Base-by-base conservation (phyloP, 2,888 invertebrate genomes). In the Brachyopa scutellaris region DNA sequence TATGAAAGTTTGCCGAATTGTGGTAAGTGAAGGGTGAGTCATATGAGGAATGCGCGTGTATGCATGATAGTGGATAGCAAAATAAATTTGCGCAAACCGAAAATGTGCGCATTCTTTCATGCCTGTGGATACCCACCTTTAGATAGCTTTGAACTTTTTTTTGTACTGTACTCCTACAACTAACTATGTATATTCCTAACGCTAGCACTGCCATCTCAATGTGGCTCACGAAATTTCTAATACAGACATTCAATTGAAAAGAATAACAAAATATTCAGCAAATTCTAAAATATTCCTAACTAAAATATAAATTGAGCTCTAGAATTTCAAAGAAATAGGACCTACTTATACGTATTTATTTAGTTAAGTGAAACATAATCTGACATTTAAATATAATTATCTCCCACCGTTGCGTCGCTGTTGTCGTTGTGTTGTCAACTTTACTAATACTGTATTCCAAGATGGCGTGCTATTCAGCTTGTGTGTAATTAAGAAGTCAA, bases 401-500 rank as follows among this genome's bases (percentile, higher is more conserved):
- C n/a, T 57, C 23, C 36, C 6, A 19, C 51, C 26, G 3, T 6
- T 26, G 15, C 11, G 29, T 55, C 79, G 79, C 67, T 55, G 11
- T 8, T n/a, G 23, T 73, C 74, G 74, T 7, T 57, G 15, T 47
- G 61, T 26, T 36, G 79, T 53, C 9, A 36, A 21, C 11, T 21
- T 26, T 51, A 69, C 57, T 57, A 13, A 11, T 55, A 72, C 31
- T 49, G 51, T 59, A 62, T 80, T 64, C 51, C 85, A 85, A 85
- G 85, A 85, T 85, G 85, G 85, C 85, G 84, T 84, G 62, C 72
- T 38, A 62, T 55, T 82, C 40, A 77, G 80, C 83, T 83, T 84
- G 84, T 85, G 86, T 86, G 86, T 86, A 85, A 86, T 86, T 86
- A 86, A 86, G 87, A 87, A 87, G 87, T 87, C 85, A 85, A 85